A percentile compares a stretch with the other conserved stretches of the same genome.
phyloP scores from a whole-genome alignment of 2,113 vertebrate genomes.

The Corythaixoides concolor region DNA sequence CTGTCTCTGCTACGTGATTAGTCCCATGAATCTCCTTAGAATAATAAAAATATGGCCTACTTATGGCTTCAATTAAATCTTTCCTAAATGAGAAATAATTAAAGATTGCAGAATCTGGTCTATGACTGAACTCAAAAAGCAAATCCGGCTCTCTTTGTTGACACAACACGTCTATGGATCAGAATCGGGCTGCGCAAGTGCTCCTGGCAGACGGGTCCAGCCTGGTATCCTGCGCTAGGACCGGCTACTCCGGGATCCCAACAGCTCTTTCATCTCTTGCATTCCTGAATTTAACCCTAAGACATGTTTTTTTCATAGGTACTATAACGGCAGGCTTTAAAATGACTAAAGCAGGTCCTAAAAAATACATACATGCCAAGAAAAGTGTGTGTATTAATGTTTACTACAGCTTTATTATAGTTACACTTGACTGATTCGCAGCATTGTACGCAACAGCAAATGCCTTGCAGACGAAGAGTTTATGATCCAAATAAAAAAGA shows the following conservation, averaged over 20 bases:
- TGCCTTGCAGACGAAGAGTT: background rate
- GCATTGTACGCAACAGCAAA: rapidly evolving
- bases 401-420: background rate
- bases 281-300: background rate
- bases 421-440: rapidly evolving
- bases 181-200: rapidly evolving
- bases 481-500: background rate
- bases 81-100: conserved; percentile 27
- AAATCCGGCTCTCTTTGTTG: background rate
- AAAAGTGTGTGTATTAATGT: background rate
- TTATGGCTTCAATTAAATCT: background rate
- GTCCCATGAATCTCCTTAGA: background rate
- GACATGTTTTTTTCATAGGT: rapidly evolving
- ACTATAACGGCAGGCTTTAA: rapidly evolving
- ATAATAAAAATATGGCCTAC: conserved; percentile 14
- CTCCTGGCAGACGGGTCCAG: background rate
- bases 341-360: no score
- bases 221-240: background rate
- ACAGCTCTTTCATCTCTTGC: background rate
- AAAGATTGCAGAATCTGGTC: background rate
- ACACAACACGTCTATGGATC: background rate
- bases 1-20: background rate
- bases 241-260: rapidly evolving
- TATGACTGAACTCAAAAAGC: background rate
- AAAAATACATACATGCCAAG: rapidly evolving